A percentile compares a stretch with the other conserved stretches of the same genome.
phyloP scores from a whole-genome alignment of 2,888 invertebrate genomes.

The Steinernema scapterisci region DNA sequence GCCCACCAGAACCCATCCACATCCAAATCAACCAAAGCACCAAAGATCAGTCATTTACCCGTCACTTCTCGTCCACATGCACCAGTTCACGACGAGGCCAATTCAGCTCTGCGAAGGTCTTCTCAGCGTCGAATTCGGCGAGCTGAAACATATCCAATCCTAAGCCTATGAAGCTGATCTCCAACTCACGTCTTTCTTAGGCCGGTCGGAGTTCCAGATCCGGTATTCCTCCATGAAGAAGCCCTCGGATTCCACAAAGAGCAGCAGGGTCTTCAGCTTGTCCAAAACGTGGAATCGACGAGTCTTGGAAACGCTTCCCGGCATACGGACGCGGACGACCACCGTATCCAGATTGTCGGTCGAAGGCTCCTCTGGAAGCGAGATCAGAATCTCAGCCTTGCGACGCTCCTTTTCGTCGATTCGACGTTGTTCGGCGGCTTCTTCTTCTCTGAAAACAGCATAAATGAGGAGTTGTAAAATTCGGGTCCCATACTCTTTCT shows the following conservation, averaged over 20 bases:
- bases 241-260: conserved; percentile 58
- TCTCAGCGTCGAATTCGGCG: conserved; percentile 78
- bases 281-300: conserved; percentile 59
- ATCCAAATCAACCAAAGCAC: no score
- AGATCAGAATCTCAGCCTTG: conserved; percentile 35
- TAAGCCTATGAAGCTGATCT: background rate
- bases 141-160: conserved; percentile 73
- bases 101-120: conserved; percentile 81
- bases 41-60: background rate
- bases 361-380: conserved; percentile 58
- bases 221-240: conserved; percentile 49
- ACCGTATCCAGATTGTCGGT: conserved; percentile 34
- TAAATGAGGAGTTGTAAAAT: no score
- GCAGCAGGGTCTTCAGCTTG: conserved; percentile 45
- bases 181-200: conserved; percentile 58
- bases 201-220: conserved; percentile 62
- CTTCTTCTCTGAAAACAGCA: conserved; percentile 40
- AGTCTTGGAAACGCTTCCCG: conserved; percentile 52
- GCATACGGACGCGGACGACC: conserved; percentile 57
- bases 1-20: no score
- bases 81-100: conserved; percentile 91
- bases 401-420: conserved; percentile 43
- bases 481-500: no score
- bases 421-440: conserved; percentile 28
- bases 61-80: conserved; percentile 76